Conservation (phyloP, 2,113 vertebrate species). For the Oryctolagus cuniculus region DNA sequence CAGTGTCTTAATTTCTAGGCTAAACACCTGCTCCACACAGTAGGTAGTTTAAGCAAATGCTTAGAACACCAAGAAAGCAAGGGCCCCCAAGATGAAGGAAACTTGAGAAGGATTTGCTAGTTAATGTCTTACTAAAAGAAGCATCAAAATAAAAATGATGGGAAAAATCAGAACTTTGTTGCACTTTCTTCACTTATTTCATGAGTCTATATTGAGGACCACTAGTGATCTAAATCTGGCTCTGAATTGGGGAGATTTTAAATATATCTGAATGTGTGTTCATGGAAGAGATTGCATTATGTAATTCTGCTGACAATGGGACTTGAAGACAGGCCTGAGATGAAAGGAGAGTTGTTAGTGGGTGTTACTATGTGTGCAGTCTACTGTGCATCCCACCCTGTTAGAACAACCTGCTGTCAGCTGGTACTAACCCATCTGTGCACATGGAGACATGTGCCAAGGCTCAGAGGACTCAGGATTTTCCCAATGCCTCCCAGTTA, state of each 20-base stretch:
- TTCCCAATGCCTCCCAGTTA: neutral
- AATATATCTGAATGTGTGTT: neutral
- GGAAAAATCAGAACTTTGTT: neutral
- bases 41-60: neutral
- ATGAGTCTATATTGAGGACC: neutral
- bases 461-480: neutral
- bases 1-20: too few species aligned
- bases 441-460: neutral
- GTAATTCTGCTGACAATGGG: neutral
- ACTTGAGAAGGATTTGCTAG: neutral
- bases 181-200: neutral
- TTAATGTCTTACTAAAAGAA: neutral
- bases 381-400: neutral
- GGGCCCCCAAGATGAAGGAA: neutral
- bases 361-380: neutral
- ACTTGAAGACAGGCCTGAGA: neutral
- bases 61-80: neutral
- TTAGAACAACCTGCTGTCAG: neutral
- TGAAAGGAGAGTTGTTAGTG: neutral
- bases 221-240: neutral
- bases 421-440: neutral
- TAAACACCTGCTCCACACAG: neutral
- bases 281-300: neutral
- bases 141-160: conserved; percentile 8
- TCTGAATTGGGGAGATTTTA: neutral